Evolutionary conservation across 2,888 invertebrate genomes (phyloP), one percentile per base, ranked within the genome.

Genomic region (Pandemis heparana): DNA sequence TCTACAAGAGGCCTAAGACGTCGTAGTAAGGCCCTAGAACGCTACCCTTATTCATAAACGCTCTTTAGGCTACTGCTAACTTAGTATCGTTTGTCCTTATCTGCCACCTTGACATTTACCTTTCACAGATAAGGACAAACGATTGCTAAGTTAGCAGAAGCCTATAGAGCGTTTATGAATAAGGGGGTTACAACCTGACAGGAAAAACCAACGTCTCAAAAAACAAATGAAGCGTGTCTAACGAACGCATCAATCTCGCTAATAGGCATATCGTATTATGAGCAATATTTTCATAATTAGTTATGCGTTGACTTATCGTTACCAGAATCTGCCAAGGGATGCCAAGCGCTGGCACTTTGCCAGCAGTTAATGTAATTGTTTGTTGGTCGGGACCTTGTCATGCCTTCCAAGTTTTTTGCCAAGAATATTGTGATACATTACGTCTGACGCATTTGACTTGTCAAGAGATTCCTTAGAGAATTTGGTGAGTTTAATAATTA

Each of bases 301-400:
- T 68, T 56, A 67, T 68, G 75, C 69, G 18, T 74, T 71, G 75
- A 75, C 81, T 77, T 68, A 77, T 80, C 77, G 78, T 79, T 81
- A 79, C 73, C 76, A 74, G 76, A 83, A 81, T 80, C 80, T 80
- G 70, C 64, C 75, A 75, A 71, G 39, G 75, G 69, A 77, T 78
- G 75, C 77, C 71, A 32, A 61, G 38, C 53, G n/a, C 51, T 83
- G 83, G 83, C 80, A 59, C 18, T 0, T 5, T 14, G 79, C 85
- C 85, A 85, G 74, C 77, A 76, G 80, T 82, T 84, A 83, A 83
- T 82, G 79, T 85, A 80, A 85, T 85, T 85, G 85, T 83, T 82
- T 79, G 77, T 82, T 75, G 77, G 69, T 77, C 75, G 46, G 74
- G 70, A 74, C 43, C 75, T 69, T 80, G 77, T 77, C 76, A 76